phyloP scores from a whole-genome alignment of 2,888 invertebrate species.

The Tyria jacobaeae region DNA sequence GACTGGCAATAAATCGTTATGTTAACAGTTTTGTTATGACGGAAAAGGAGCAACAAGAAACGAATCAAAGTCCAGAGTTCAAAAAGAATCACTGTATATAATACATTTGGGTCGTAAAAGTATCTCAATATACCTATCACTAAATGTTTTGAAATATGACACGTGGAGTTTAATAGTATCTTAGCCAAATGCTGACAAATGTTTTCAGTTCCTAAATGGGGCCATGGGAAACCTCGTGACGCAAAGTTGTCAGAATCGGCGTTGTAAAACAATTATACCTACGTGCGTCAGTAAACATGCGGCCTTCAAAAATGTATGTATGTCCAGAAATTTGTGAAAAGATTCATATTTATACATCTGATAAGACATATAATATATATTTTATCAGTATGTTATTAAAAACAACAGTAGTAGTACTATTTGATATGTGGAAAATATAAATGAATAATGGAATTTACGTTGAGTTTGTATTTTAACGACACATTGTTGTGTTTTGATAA shows the following conservation, averaged over 20 bases:
- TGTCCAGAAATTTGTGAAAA: neutral
- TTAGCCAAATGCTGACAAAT: neutral
- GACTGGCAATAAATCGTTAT: no score
- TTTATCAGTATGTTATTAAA: no score
- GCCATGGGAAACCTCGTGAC: constrained; percentile 12
- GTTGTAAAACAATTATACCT: neutral
- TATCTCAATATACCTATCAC: neutral
- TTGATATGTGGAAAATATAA: no score
- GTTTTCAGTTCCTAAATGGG: constrained; percentile 8
- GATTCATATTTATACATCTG: no score
- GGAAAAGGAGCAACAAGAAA: neutral
- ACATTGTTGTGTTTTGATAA: no score
- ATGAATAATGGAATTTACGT: no score
- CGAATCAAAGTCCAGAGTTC: no score
- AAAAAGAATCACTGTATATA: neutral
- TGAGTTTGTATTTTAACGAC: no score
- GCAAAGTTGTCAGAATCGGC: neutral
- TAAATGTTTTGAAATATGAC: neutral
- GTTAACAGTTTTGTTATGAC: neutral
- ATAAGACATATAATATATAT: no score
- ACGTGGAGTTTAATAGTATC: neutral
- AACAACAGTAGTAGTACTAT: no score
- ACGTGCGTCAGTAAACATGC: neutral
- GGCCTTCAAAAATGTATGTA: neutral
- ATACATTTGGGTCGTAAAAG: neutral